A percentile compares a stretch with the other conserved stretches of the same genome.
Evolutionary conservation across 2,797 vertebrate species (phyloP).

Genomic region (Sebastes dallii): DNA sequence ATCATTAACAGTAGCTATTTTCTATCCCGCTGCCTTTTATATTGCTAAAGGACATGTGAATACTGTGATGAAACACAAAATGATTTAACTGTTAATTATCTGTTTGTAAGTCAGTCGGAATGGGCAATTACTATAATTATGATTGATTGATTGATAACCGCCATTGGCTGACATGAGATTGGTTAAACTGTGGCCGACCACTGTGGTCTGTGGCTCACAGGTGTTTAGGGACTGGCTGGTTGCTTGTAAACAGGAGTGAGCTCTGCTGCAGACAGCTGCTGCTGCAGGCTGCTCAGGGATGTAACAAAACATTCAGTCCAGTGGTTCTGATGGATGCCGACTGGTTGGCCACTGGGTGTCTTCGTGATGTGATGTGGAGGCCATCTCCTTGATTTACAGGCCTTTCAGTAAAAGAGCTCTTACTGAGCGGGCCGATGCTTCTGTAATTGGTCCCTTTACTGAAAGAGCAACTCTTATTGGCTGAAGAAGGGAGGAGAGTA

Average conservation of each 20-base stretch:
- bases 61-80: background rate
- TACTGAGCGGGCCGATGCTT: background rate
- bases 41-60: background rate
- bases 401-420: background rate
- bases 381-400: slow-evolving; percentile 20
- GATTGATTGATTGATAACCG: background rate
- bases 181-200: background rate
- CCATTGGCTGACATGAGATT: background rate
- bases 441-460: background rate
- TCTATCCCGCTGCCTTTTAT: background rate
- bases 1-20: background rate
- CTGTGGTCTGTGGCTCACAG: background rate
- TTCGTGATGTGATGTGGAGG: background rate
- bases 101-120: background rate
- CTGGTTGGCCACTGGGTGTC: background rate
- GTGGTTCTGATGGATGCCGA: background rate
- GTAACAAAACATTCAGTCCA: background rate
- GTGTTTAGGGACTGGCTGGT: background rate
- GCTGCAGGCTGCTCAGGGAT: background rate
- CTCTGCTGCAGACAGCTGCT: background rate
- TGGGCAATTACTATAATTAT: too few species aligned
- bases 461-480: slow-evolving; percentile 13
- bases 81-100: background rate
- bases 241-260: slow-evolving; percentile 2
- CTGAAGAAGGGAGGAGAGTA: background rate